phyloP scores from a whole-genome alignment of 2,113 vertebrate species.

The Laticauda laticaudata region DNA sequence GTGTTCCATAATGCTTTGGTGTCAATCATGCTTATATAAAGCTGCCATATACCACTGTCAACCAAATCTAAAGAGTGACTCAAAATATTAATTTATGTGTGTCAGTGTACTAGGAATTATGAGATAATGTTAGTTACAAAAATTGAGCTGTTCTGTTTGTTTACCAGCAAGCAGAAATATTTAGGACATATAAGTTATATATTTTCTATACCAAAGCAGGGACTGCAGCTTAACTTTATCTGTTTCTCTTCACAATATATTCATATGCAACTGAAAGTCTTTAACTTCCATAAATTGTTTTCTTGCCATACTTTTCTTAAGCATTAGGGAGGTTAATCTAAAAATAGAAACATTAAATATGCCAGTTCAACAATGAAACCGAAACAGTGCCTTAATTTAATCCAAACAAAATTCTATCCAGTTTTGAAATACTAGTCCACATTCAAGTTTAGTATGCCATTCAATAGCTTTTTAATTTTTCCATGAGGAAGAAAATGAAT shows the following conservation, averaged over 20 bases:
- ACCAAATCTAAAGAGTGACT: neutral
- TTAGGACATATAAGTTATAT: too few species aligned
- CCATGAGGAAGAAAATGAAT: neutral
- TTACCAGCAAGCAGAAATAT: neutral
- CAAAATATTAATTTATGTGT: neutral
- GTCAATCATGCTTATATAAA: neutral
- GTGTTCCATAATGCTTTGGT: neutral
- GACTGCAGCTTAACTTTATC: neutral
- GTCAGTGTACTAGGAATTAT: neutral
- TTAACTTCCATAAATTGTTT: too few species aligned
- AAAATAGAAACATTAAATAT: neutral
- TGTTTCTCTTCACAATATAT: neutral
- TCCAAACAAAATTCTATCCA: neutral
- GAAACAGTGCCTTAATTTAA: neutral
- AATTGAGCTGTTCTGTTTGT: slow-evolving; percentile 7
- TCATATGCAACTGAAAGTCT: neutral
- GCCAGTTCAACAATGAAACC: neutral
- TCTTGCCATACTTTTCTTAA: neutral
- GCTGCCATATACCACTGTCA: neutral
- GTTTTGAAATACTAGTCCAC: neutral
- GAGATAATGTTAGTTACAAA: neutral
- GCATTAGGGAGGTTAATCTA: neutral
- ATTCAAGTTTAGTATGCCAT: neutral
- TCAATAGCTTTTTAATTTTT: neutral
- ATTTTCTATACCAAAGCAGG: neutral